These are phyloP conservation scores for Cassiopea xamachana DNA, from an alignment of 30 jellyfish, hydroid and myxozoan genomes.

Conservation along the genomic window DNA sequence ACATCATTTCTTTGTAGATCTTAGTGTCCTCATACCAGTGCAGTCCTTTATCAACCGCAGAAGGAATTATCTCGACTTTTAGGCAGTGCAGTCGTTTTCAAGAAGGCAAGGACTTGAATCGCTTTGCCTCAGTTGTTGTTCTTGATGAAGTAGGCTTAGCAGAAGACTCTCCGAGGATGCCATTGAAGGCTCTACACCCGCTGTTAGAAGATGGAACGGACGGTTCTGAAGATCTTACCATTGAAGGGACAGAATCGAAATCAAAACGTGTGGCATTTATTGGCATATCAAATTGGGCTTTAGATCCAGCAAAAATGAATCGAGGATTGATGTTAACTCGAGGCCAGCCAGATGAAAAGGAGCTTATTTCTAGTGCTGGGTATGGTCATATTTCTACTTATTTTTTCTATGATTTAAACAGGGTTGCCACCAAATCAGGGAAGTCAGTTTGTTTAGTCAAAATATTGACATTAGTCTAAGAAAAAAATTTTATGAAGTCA, in stretches of 20 bases:
- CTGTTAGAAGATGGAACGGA: constrained; percentile 91
- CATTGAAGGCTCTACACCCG: constrained; percentile 88
- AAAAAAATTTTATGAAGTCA: too few species aligned
- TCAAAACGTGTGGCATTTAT: constrained; percentile 81
- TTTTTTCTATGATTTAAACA: too few species aligned
- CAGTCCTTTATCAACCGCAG: constrained; percentile 87
- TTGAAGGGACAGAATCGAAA: constrained; percentile 55
- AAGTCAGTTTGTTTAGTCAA: too few species aligned
- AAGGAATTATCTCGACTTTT: constrained; percentile 68
- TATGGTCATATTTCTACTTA: background rate
- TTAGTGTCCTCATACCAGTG: constrained; percentile 89
- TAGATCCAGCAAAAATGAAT: constrained; percentile 89
- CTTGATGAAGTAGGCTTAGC: constrained; percentile 91
- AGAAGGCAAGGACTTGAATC: constrained; percentile 76
- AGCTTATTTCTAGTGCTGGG: constrained; percentile 78
- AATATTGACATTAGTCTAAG: too few species aligned
- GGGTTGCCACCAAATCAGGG: too few species aligned
- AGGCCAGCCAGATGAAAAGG: constrained; percentile 72
- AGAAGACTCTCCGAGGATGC: constrained; percentile 91
- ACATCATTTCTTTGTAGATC: constrained; percentile 32
- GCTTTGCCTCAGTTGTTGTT: constrained; percentile 83
- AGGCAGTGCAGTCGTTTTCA: constrained; percentile 86
- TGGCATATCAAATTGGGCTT: constrained; percentile 87
- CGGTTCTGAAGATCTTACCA: constrained; percentile 87
- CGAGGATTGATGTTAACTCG: constrained; percentile 81